These are phyloP conservation scores for Nerophis ophidion DNA, from an alignment of 2,113 vertebrate genomes.

Conservation along the genomic window DNA sequence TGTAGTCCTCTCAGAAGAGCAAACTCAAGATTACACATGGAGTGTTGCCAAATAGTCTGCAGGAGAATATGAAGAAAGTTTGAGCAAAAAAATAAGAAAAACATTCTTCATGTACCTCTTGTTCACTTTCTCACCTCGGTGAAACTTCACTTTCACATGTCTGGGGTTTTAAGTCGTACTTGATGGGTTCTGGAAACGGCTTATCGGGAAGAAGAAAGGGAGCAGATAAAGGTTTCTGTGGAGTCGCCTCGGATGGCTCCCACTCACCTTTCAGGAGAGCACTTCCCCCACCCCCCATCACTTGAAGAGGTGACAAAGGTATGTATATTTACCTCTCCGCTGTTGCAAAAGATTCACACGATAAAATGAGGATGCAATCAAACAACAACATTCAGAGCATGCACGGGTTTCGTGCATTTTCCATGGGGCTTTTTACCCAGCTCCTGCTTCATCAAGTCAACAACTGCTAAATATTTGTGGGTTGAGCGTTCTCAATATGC, in stretches of 20 bases:
- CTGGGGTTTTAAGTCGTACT: slow-evolving; percentile 38
- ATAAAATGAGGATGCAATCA: slow-evolving; percentile 46
- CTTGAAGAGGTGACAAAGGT: slow-evolving; percentile 40
- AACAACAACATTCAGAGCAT: slow-evolving; percentile 26
- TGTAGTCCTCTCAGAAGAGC: slow-evolving; percentile 12
- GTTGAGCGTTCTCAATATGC: slow-evolving; percentile 21
- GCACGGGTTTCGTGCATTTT: slow-evolving; percentile 33
- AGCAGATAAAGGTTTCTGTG: slow-evolving; percentile 28
- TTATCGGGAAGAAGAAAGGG: slow-evolving; percentile 46
- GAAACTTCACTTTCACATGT: slow-evolving; percentile 33
- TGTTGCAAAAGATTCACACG: slow-evolving; percentile 29
- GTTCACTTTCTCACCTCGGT: slow-evolving; percentile 21
- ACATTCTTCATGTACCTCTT: slow-evolving; percentile 29
- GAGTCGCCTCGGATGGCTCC: slow-evolving; percentile 32
- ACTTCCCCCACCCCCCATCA: slow-evolving; percentile 17
- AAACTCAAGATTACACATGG: slow-evolving; percentile 11
- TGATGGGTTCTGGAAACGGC: slow-evolving; percentile 46
- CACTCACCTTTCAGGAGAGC: slow-evolving; percentile 38
- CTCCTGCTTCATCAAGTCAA: slow-evolving; percentile 24
- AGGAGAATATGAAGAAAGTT: slow-evolving; percentile 4
- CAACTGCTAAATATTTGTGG: slow-evolving; percentile 47
- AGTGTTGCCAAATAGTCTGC: slow-evolving; percentile 4
- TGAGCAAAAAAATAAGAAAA: slow-evolving; percentile 29
- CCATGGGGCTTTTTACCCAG: slow-evolving; percentile 37
- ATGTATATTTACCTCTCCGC: slow-evolving; percentile 33